Evolutionary conservation across 2,113 vertebrate genomes (phyloP), one percentile per base, ranked within the genome.

Genomic region (Laticauda colubrina): DNA sequence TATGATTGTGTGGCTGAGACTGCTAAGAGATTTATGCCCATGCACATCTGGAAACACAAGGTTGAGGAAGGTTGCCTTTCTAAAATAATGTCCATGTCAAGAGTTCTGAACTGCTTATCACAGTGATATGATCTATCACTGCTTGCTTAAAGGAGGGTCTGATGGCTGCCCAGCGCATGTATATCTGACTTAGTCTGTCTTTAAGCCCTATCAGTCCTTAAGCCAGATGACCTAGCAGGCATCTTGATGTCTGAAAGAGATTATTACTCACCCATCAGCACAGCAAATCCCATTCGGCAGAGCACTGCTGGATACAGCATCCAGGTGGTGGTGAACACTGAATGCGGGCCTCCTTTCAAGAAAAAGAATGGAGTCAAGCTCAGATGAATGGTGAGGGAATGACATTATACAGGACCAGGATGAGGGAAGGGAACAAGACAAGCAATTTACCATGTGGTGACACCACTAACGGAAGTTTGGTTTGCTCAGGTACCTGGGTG

Each of bases 331-430:
- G 98, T 98, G 93, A 98, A 97, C 55, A 98, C 98, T 0, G 98
- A 97, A 92, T 99, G 99, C 69, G 99, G 99, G 2, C 99, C 99
- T n/a, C 99, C 99, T 99, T 57, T 0, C 34, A 29, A 55, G 85
- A 57, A 48, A 20, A 85, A 53, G 2, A 39, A 87, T 43, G 26
- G 55, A 87, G 14, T 39, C 3, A 43, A 8, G 4, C 11, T 8
- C 48, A 59, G 7, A 53, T 20, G 29, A 59, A 54, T 55, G 18
- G 69, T 61, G 45, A n/a, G 61, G 21, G 23, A 75, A 90, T 81
- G 20, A 20, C 23, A 23, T 9, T 2, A 59, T 59, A 29, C 14
- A 34, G n/a, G 7, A 81, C 23, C 39, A 54, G n/a, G 91, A 59
- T 0, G 5, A 39, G n/a, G 81, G 64, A 9, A 24, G 24, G 39